Conservation (phyloP, 2,113 vertebrate species). For the Ailuropoda melanoleuca region DNA sequence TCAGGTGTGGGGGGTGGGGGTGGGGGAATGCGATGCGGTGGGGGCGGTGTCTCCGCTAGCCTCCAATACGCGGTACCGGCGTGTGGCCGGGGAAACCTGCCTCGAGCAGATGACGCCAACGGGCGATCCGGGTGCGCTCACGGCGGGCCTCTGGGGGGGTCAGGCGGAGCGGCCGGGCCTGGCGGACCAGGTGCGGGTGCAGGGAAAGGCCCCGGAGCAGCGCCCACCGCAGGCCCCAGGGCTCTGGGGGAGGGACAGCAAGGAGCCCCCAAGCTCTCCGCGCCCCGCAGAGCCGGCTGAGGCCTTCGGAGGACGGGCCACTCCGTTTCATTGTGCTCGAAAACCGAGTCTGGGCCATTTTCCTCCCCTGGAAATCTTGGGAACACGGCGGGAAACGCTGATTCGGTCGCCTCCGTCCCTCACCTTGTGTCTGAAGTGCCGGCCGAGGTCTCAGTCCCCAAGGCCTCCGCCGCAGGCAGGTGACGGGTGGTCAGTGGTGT, state of each 20-base stretch:
- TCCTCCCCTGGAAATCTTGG: not conserved
- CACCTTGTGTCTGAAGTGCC: not conserved
- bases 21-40: too few relatives aligned
- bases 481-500: not conserved
- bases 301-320: not conserved
- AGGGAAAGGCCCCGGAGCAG: rapidly evolving
- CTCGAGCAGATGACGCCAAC: not conserved
- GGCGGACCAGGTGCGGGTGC: rapidly evolving
- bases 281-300: not conserved
- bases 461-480: not conserved
- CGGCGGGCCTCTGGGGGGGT: rapidly evolving
- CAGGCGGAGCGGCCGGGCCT: rapidly evolving
- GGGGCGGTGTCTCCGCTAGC: not conserved
- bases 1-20: not conserved
- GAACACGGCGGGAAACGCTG: not conserved
- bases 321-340: not conserved
- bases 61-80: not conserved
- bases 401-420: not conserved
- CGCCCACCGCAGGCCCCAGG: not conserved
- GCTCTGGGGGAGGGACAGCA: not conserved
- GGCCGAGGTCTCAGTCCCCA: not conserved
- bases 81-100: not conserved
- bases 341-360: not conserved
- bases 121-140: rapidly evolving
- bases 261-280: not conserved